Evolutionary conservation across 2,113 vertebrate species (phyloP), one percentile per base, ranked within the genome.

Genomic region (Plectropomus leopardus): DNA sequence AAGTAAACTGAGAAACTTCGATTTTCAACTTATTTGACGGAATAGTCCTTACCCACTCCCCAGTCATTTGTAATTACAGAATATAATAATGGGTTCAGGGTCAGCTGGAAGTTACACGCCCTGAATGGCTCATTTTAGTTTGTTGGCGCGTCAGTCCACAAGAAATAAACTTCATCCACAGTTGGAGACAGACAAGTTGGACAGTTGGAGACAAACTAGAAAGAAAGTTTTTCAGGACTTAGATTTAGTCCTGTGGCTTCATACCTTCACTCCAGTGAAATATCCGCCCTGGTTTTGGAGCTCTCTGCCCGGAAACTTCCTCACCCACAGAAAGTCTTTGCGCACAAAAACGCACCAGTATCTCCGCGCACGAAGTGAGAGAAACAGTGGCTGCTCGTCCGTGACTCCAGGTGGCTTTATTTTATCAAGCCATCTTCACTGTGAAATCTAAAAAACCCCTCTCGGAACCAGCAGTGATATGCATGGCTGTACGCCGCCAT

Each of bases 281-380:
- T 0, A 44, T 34, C 24, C 58, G 32, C n/a, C 10, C 21, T 4
- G 68, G 0, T 47, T 26, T n/a, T 59, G 67, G 51, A 66, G 32
- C 8, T 45, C 8, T 45, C 21, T 3, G 59, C 36, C 36, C 23
- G 47, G 61, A 83, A 55, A 78, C 63, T 78, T 61, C 73, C 50
- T 83, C 72, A 23, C 28, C 50, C 77, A 3, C 34, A 61, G 16
- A 54, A 15, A 76, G 30, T 13, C 19, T 68, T 55, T 55, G 1
- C 68, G 61, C 80, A 40, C 54, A 7, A 3, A 32, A 8, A 5
- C 30, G 16, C 57, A 13, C 50, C 58, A 4, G 55, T 48, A 14
- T 48, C 47, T 69, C 26, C 55, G 24, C 68, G 30, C 60, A 57
- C 15, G 32, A 45, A 26, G 3, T 11, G 1, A 16, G 0, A 5